phyloP scores from a whole-genome alignment of 2,888 invertebrate species.

The Drosophila sordidula region DNA sequence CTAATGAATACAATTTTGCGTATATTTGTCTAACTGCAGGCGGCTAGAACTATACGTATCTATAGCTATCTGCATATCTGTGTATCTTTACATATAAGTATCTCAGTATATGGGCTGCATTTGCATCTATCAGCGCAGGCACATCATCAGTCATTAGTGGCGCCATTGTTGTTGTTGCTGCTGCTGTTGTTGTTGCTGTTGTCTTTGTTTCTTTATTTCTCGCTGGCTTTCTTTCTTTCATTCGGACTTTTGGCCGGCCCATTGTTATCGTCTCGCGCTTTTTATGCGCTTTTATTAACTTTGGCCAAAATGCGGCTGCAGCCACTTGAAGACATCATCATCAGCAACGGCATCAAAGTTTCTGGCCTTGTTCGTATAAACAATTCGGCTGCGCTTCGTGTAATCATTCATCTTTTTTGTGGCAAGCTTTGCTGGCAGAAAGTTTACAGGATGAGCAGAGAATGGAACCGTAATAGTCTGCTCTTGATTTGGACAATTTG shows the following conservation, averaged over 20 bases:
- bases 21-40: slow-evolving; percentile 41
- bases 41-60: slow-evolving; percentile 18
- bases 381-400: slow-evolving; percentile 54
- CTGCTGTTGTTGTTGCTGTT: slow-evolving; percentile 42
- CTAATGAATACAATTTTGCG: slow-evolving; percentile 46
- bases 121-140: slow-evolving; percentile 78
- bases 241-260: slow-evolving; percentile 35
- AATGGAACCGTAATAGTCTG: slow-evolving; percentile 18
- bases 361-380: slow-evolving; percentile 51
- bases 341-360: slow-evolving; percentile 21
- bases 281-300: slow-evolving; percentile 81
- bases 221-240: slow-evolving; percentile 3
- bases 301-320: slow-evolving; percentile 73
- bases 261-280: slow-evolving; percentile 69
- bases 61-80: slow-evolving; percentile 12
- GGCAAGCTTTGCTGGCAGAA: slow-evolving; percentile 10
- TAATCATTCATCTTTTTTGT: slow-evolving; percentile 77
- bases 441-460: slow-evolving; percentile 16
- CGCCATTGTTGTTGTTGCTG: slow-evolving; percentile 67
- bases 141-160: slow-evolving; percentile 82
- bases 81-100: neutral
- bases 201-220: slow-evolving; percentile 31
- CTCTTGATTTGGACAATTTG: slow-evolving; percentile 63
- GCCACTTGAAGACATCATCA: slow-evolving; percentile 78
- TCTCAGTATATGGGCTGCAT: slow-evolving; percentile 38